Evolutionary conservation across 2,888 invertebrate species (phyloP).

Genomic region (Phalangium opilio): DNA sequence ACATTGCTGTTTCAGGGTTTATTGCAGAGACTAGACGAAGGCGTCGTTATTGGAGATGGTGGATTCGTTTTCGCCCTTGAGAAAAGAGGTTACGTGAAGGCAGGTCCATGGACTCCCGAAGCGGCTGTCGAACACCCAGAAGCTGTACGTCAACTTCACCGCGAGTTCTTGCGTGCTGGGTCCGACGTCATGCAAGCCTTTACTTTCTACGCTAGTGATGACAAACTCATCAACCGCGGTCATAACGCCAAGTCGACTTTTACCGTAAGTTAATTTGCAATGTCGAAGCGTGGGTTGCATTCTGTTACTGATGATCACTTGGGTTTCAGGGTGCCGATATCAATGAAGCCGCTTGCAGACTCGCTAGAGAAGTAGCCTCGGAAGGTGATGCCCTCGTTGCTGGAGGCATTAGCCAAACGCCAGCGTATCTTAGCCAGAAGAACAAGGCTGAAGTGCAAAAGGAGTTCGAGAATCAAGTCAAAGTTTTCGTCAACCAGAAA

Average conservation of each 20-base stretch:
- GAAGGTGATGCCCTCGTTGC: constrained; percentile 30
- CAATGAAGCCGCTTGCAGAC: constrained; percentile 29
- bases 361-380: constrained; percentile 29
- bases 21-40: constrained; percentile 29
- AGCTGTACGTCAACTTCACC: constrained; percentile 30
- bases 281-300: too few species aligned
- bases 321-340: constrained; percentile 26
- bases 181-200: constrained; percentile 33
- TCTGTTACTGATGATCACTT: neutral
- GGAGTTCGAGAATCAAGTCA: constrained; percentile 29
- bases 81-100: constrained; percentile 34
- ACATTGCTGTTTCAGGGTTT: constrained; percentile 17
- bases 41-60: constrained; percentile 33
- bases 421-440: constrained; percentile 28
- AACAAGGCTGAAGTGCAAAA: constrained; percentile 26
- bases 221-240: constrained; percentile 31
- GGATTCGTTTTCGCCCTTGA: constrained; percentile 34
- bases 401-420: constrained; percentile 31
- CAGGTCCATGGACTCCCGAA: constrained; percentile 36
- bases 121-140: constrained; percentile 32
- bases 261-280: constrained; percentile 25
- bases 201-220: constrained; percentile 34
- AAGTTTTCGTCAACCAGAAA: constrained; percentile 29
- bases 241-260: constrained; percentile 25
- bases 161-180: constrained; percentile 32